Evolutionary conservation across 2,113 vertebrate genomes (phyloP).

Genomic region (Motacilla alba): DNA sequence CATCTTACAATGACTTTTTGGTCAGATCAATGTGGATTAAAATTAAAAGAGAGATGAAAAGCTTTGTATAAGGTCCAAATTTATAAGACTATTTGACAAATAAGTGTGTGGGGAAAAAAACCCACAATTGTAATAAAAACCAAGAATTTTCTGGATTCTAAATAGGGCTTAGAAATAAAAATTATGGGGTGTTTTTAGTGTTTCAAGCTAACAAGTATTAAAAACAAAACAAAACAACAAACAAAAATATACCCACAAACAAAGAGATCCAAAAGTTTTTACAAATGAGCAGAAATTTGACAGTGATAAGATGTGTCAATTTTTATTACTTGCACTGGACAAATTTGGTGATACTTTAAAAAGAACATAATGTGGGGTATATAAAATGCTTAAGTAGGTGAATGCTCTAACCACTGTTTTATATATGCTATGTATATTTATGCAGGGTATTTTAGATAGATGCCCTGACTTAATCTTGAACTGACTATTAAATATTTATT

Average conservation of each 20-base stretch:
- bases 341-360: neutral
- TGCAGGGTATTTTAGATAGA: neutral
- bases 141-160: neutral
- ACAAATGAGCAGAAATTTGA: neutral
- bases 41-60: neutral
- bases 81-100: rapidly evolving
- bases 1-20: neutral
- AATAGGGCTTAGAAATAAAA: neutral
- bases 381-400: neutral
- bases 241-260: neutral
- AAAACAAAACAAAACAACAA: neutral
- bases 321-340: neutral
- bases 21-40: neutral
- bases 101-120: rapidly evolving
- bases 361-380: neutral
- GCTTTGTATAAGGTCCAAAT: neutral
- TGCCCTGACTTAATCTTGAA: neutral
- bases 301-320: neutral
- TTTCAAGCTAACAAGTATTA: neutral
- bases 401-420: neutral
- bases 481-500: neutral
- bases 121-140: rapidly evolving
- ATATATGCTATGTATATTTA: neutral
- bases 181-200: rapidly evolving
- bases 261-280: neutral